Conservation (phyloP, 2,113 vertebrate species). For the Procavia capensis region DNA sequence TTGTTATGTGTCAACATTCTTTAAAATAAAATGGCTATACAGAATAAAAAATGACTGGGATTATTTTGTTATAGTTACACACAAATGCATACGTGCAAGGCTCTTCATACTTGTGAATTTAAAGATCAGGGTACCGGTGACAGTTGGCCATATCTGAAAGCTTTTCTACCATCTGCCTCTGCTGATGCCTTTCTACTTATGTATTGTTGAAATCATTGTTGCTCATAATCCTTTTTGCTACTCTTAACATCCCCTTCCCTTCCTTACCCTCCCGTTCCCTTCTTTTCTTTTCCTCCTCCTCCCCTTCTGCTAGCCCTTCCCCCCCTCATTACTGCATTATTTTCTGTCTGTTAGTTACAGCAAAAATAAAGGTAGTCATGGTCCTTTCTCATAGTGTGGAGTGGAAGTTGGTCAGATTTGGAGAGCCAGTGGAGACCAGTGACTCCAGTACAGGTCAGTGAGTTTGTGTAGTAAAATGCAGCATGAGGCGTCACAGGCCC, state of each 20-base stretch:
- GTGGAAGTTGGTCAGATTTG: background rate
- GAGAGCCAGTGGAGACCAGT: background rate
- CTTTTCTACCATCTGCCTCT: background rate
- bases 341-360: background rate
- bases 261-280: too few species aligned
- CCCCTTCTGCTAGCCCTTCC: background rate
- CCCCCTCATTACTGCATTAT: background rate
- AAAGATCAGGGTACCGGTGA: background rate
- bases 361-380: background rate
- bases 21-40: background rate
- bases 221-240: background rate
- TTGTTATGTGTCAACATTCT: background rate
- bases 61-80: background rate
- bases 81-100: too few species aligned
- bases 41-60: background rate
- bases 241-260: background rate
- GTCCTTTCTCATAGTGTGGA: background rate
- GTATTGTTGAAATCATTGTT: background rate
- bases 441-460: background rate
- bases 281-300: background rate
- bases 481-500: background rate
- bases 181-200: background rate
- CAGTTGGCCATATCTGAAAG: background rate
- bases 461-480: too few species aligned
- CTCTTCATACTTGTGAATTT: background rate